Conservation (phyloP, 2,888 invertebrate genomes). For the Eupithecia insigniata region DNA sequence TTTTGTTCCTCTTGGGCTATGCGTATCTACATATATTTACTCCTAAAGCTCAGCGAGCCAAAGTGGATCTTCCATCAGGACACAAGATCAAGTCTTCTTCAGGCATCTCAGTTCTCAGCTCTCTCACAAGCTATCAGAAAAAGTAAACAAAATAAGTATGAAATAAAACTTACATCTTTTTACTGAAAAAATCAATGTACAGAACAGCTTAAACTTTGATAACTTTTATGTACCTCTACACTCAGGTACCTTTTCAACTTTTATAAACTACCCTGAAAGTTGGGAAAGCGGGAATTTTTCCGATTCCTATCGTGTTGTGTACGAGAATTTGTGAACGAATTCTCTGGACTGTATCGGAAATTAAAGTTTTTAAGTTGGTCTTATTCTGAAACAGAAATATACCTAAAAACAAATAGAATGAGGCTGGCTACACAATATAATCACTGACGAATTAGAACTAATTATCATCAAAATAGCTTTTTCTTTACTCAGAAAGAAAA, state of each 20-base stretch:
- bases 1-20: too few relatives aligned
- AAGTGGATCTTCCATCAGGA: too few relatives aligned
- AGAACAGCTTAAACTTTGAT: not conserved
- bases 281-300: slow-evolving; percentile 27
- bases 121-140: not conserved
- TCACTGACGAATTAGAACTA: not conserved
- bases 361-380: not conserved
- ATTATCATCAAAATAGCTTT: not conserved
- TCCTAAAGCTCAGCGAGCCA: too few relatives aligned
- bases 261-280: slow-evolving; percentile 34
- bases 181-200: not conserved
- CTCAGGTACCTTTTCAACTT: slow-evolving; percentile 11
- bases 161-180: not conserved
- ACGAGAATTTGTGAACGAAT: slow-evolving; percentile 19
- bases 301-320: slow-evolving; percentile 32
- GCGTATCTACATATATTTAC: too few relatives aligned
- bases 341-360: not conserved
- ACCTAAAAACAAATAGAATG: not conserved
- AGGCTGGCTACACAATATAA: not conserved
- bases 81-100: not conserved
- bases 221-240: not conserved
- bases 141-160: not conserved
- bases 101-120: not conserved
- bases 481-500: not conserved
- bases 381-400: not conserved